Evolutionary conservation across 2,113 vertebrate species (phyloP).

Genomic region (Gallinago jamesoni): DNA sequence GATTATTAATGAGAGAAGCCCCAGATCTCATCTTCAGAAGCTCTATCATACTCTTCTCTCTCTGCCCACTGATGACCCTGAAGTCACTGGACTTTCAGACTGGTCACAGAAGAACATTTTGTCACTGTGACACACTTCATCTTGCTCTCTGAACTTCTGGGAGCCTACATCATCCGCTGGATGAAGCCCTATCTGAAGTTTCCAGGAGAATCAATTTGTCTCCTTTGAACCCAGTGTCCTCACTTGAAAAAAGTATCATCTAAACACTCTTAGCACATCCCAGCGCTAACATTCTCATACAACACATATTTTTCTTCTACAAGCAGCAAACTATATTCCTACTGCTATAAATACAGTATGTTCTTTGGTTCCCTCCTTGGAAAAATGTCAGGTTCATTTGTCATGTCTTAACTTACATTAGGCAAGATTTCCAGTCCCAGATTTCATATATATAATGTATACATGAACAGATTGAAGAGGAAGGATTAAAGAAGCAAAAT

Average conservation of each 20-base stretch:
- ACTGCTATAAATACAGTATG: conserved; percentile 63
- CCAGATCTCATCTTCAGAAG: not conserved
- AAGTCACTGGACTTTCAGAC: not conserved
- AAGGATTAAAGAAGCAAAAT: conserved; percentile 59
- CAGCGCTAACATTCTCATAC: not conserved
- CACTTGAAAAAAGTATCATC: not conserved
- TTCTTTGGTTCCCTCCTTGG: conserved; percentile 44
- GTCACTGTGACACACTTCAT: not conserved
- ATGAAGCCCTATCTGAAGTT: not conserved
- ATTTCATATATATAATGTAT: conserved; percentile 47
- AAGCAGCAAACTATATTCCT: conserved; percentile 41
- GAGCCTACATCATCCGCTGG: not conserved
- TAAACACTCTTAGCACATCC: not conserved
- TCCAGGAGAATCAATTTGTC: not conserved
- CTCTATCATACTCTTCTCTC: not conserved
- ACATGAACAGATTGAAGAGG: conserved; percentile 57
- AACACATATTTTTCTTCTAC: conserved; percentile 12
- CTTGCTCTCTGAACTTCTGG: not conserved
- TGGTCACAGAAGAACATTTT: not conserved
- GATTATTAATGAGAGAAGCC: not conserved
- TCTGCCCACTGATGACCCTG: not conserved
- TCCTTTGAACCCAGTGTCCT: not conserved
- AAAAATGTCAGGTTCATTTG: conserved; percentile 69
- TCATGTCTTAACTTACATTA: conserved; percentile 65
- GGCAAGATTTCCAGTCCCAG: conserved; percentile 50